Percentiles rank a stretch among this genome's conserved stretches.
Evolutionary conservation across 1,140 invertebrate genomes (phyloP).

Genomic region (Metaphire vulgaris): DNA sequence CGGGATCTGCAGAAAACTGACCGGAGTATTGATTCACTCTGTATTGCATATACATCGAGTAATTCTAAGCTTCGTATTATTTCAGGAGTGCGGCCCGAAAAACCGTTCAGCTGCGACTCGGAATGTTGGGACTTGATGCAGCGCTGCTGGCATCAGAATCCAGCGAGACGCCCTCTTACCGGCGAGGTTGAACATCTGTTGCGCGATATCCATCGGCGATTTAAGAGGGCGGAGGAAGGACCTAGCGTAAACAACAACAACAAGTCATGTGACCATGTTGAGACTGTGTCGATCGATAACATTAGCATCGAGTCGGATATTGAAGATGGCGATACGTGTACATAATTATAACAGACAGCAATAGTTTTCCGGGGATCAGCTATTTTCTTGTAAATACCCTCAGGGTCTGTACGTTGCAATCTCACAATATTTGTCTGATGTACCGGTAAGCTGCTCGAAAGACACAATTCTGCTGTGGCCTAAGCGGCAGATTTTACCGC

Average conservation of each 20-base stretch:
- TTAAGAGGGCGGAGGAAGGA: background rate
- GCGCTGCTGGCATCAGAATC: conserved; percentile 74
- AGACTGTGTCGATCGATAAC: background rate
- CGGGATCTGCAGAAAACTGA: too few relatives aligned
- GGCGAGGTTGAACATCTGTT: conserved; percentile 68
- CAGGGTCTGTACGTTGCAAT: too few relatives aligned
- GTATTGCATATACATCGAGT: too few relatives aligned
- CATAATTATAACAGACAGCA: too few relatives aligned
- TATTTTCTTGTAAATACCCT: too few relatives aligned
- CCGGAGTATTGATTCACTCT: too few relatives aligned
- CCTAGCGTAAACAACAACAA: background rate
- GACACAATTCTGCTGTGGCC: too few relatives aligned
- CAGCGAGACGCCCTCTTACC: conserved; percentile 65
- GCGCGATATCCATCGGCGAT: conserved; percentile 16
- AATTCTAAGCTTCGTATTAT: too few relatives aligned
- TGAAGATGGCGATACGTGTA: background rate
- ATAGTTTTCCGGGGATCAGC: too few relatives aligned
- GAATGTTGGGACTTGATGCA: conserved; percentile 79
- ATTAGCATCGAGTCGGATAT: background rate
- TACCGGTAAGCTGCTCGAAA: too few relatives aligned
- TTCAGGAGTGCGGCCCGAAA: conserved; percentile 65
- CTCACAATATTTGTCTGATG: too few relatives aligned
- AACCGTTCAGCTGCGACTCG: conserved; percentile 65
- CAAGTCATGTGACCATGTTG: background rate
- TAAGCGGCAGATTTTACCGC: too few relatives aligned